Evolutionary conservation across 2,888 invertebrate genomes (phyloP), one percentile per base, ranked within the genome.

Genomic region (Hydriomena furcata): DNA sequence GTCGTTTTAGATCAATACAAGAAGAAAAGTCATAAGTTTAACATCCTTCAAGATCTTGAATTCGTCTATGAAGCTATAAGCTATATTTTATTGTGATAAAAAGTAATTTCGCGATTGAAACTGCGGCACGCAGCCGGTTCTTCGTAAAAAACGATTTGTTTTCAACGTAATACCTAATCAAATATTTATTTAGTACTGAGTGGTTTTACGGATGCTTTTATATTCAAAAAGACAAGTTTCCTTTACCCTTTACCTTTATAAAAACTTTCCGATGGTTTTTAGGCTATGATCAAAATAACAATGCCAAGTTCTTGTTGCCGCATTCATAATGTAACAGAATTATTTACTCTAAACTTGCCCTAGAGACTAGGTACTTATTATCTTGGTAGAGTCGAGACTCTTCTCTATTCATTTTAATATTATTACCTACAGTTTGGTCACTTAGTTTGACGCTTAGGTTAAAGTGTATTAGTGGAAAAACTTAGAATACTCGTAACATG

Each of bases 251-350:
- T n/a, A n/a, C n/a, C n/a, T n/a, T n/a, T n/a, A 30, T 20, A 11
- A 24, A 38, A 38, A 45, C 30, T 36, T 45, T 36, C 24, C n/a
- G 35, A 23, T 23, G 7, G 35, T 23, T 35, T 35, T 23, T 23
- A 35, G 21, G 32, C 32, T 23, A 34, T 35, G 7, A 28, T 37
- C 23, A 35, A 35, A 24, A 36, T 24, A 36, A 36, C 24, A 24
- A 5, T 24, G 28, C 17, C 7, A 17, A 35, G 34, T 35, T 34
- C 35, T 10, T 12, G 5, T 11, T 17, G 36, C 42, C 30, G 42
- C 42, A 49, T 43, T 49, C 49, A 49, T 49, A 46, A 36, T 49
- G 42, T 31, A 31, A 31, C 49, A 43, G 36, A 42, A 49, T 37
- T 32, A 49, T 49, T 49, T 20, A 49, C 21, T 37, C 17, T 42